Base-by-base conservation (phyloP, 2,888 invertebrate species). In the Eupithecia abbreviata region DNA sequence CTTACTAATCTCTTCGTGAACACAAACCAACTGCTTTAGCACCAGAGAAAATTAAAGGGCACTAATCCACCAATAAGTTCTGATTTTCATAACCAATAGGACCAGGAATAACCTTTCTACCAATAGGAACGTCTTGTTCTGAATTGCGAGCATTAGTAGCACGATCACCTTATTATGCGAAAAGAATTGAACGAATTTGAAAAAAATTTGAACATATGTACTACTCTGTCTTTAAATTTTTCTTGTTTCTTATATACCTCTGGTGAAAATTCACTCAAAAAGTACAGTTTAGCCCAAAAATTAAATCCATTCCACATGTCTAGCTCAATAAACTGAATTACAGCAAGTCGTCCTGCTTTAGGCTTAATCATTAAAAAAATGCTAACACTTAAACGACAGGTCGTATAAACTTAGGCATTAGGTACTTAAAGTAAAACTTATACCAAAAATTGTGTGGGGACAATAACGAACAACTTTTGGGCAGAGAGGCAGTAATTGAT, bases 371-470 rank as follows among this genome's bases (percentile, higher is more conserved):
- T 90, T 90, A 92, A 89, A 90, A 89, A 92, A 92, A 91, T 91
- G 90, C 93, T 92, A 92, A 91, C 90, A 92, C 92, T 92, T 92
- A 92, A 88, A 88, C 88, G 92, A 92, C 90, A 91, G 87, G 87
- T 92, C 89, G 89, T 91, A 92, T 89, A 92, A 93, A 93, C 93
- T 93, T 94, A 94, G 93, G 93, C 93, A 90, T 91, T 92, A 62
- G 30, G 62, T 62, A 92, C 91, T 93, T 93, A 93, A 90, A 89
- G 89, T 93, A 92, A 84, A 91, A 89, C 90, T 93, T 92, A 92
- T 86, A 91, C 88, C 88, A 84, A 90, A 86, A 84, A 85, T 85
- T 85, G 87, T 85, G 82, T 85, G 83, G 84, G 85, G 83, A 84
- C 78, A 84, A 80, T 82, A 82, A 83, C 84, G 84, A 76, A 43